These are phyloP conservation scores for Plebejus anna DNA, from an alignment of 2,888 invertebrate species.

Conservation along the genomic window DNA sequence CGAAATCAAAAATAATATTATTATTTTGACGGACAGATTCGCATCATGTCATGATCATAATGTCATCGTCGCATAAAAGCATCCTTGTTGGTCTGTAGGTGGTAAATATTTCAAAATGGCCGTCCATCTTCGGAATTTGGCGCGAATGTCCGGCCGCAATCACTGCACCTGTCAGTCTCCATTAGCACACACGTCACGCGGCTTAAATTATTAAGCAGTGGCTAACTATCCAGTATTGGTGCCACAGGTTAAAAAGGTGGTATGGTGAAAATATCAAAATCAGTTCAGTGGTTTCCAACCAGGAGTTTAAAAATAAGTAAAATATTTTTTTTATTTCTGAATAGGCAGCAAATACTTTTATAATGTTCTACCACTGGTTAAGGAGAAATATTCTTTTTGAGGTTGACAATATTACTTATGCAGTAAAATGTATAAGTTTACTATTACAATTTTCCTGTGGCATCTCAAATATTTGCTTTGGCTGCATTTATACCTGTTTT, in stretches of 20 bases:
- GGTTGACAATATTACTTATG: no score
- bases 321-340: no score
- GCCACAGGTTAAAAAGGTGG: background rate
- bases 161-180: conserved; percentile 24
- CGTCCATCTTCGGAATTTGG: conserved; percentile 1
- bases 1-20: no score
- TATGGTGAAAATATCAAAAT: background rate
- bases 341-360: no score
- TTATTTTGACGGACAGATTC: no score
- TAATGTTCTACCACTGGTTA: no score
- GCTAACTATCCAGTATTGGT: conserved; percentile 4
- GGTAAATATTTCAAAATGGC: conserved; percentile 22
- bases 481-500: conserved; percentile 4
- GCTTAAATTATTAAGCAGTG: conserved; percentile 27
- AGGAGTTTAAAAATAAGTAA: no score
- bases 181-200: conserved; percentile 17
- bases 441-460: background rate
- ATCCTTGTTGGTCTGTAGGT: background rate
- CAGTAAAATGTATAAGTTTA: background rate
- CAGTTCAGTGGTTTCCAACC: background rate
- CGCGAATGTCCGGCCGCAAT: conserved; percentile 30
- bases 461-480: conserved; percentile 5
- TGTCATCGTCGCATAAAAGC: background rate
- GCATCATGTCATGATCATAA: background rate
- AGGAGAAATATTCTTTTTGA: no score